Conservation (phyloP, 1,140 invertebrate genomes). For the Wiebesia pumilae region DNA sequence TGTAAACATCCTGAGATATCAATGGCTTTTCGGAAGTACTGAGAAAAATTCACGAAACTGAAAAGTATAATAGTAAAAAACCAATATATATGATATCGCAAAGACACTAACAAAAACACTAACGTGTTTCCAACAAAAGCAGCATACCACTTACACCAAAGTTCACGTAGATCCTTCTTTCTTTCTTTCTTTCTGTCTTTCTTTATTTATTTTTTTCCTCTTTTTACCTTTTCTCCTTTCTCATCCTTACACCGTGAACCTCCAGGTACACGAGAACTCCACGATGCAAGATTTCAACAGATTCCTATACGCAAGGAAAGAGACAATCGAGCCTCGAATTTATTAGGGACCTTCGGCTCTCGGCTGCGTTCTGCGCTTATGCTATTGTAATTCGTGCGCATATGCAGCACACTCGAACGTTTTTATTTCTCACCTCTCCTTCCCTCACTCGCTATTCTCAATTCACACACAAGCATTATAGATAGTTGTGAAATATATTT, state of each 20-base stretch:
- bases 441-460: neutral
- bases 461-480: neutral
- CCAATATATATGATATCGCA: too few relatives aligned
- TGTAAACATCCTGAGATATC: neutral
- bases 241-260: too few relatives aligned
- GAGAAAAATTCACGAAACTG: too few relatives aligned
- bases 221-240: neutral
- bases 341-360: neutral
- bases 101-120: too few relatives aligned
- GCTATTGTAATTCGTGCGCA: constrained; percentile 29
- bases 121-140: too few relatives aligned
- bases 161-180: too few relatives aligned
- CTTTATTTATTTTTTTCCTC: too few relatives aligned
- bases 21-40: neutral
- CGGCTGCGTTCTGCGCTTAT: neutral
- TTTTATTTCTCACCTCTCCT: constrained; percentile 13
- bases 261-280: neutral
- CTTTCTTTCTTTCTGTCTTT: too few relatives aligned
- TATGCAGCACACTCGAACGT: neutral
- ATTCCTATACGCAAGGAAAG: constrained; percentile 8
- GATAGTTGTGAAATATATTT: neutral
- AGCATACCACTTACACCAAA: too few relatives aligned
- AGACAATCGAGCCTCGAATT: constrained; percentile 52
- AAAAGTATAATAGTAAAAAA: too few relatives aligned
- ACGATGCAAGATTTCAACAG: constrained; percentile 32